Base-by-base conservation (phyloP, 2,797 vertebrate genomes). In the Protosalanx chinensis region DNA sequence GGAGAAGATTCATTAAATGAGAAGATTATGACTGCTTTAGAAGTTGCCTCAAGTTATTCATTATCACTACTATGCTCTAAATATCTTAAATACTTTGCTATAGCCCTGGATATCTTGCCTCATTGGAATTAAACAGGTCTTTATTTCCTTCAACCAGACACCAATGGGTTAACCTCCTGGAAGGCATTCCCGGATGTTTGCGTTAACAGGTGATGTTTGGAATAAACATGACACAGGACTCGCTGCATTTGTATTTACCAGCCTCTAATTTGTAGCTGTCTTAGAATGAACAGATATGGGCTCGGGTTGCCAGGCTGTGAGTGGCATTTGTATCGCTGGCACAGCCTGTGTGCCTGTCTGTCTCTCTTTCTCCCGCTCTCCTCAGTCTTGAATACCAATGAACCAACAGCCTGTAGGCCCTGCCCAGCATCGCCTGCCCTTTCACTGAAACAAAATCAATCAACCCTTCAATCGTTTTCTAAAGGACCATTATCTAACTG, bases 391-490 rank as follows among this genome's bases (percentile, higher is more conserved):
- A 89, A 92, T 91, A 84, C 82, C 84, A 87, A 91, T 88, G 84
- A 90, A 84, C 23, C 23, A 27, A 72, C 30, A 66, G 81, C 66
- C 72, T 75, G 79, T 78, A 53, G 78, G 65, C 72, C 74, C 84
- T 65, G 27, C 77, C 75, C 79, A 75, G 78, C 77, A 85, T 84
- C 83, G 72, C 60, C 76, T 81, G 80, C 83, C 81, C 83, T 87
- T 83, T 82, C 82, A 82, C 84, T 90, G 86, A 89, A 85, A 81
- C 83, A 82, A 90, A 91, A 93, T 93, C 92, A 90, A 91, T 90
- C 89, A 86, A 82, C 76, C 88, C 84, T 84, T 91, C 91, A 89
- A 77, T 88, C 73, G 74, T 83, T 80, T 84, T 88, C 84, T 88
- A 87, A 83, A 84, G 83, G 81, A 82, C 82, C 86, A 86, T 90